A percentile compares a stretch with the other conserved stretches of the same genome.
Evolutionary conservation across 2,113 vertebrate genomes (phyloP).

Genomic region (Pycnonotus jocosus): DNA sequence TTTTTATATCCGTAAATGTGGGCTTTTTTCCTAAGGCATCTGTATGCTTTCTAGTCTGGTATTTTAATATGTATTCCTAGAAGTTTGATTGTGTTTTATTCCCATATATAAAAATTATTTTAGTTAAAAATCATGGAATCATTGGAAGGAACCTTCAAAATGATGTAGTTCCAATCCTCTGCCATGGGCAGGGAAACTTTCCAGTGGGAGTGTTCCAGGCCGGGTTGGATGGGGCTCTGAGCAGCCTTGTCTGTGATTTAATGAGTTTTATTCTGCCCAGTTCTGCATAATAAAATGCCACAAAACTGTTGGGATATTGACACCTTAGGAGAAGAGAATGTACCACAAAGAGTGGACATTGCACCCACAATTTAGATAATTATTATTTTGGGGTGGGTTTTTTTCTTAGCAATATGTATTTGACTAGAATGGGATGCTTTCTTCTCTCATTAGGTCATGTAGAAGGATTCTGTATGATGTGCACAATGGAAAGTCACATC

Average conservation of each 20-base stretch:
- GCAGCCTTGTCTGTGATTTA: background rate
- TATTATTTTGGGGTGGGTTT: background rate
- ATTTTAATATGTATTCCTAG: background rate
- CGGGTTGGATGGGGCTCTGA: background rate
- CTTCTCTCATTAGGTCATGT: conserved; percentile 77
- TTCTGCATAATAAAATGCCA: background rate
- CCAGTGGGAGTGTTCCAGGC: background rate
- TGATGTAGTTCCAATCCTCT: background rate
- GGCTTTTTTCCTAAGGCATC: background rate
- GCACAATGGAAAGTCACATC: conserved; percentile 93
- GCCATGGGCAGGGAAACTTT: background rate
- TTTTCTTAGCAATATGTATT: background rate
- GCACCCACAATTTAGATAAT: background rate
- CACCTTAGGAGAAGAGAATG: background rate
- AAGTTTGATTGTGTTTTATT: background rate
- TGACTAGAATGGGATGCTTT: background rate
- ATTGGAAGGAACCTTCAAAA: background rate
- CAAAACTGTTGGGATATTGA: background rate
- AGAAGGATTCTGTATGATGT: conserved; percentile 97
- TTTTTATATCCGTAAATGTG: background rate
- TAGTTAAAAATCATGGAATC: background rate
- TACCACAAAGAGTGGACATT: background rate
- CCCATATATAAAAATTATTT: background rate
- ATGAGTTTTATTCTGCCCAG: rapidly evolving
- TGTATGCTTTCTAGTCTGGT: background rate